Conservation (phyloP, 2,113 vertebrate species). For the Gymnocephalus cernua region DNA sequence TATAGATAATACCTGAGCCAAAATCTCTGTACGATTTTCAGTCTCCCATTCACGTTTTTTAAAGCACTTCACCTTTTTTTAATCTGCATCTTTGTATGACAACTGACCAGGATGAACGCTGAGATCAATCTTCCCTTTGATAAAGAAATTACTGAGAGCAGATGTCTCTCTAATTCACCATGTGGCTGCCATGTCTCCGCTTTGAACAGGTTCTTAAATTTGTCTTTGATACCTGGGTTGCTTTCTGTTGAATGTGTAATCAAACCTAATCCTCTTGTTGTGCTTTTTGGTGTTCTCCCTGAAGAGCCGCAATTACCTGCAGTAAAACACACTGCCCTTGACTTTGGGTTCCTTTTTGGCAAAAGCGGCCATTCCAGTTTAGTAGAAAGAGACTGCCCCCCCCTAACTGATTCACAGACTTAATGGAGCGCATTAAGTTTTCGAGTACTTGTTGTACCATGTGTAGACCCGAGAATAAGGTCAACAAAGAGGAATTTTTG, state of each 20-base stretch:
- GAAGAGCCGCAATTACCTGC: constrained; percentile 73
- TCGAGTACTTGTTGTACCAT: constrained; percentile 31
- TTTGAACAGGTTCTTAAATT: constrained; percentile 65
- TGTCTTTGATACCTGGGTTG: constrained; percentile 65
- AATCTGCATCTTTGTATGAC: constrained; percentile 35
- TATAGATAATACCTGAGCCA: background rate
- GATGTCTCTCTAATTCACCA: constrained; percentile 67
- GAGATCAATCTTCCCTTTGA: constrained; percentile 60
- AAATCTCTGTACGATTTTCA: background rate
- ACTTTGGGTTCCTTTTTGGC: constrained; percentile 55
- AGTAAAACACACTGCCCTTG: constrained; percentile 61
- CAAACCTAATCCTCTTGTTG: constrained; percentile 75
- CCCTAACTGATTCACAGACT: constrained; percentile 43
- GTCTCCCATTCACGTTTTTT: constrained; percentile 8
- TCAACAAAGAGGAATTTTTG: constrained; percentile 35
- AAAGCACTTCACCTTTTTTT: constrained; percentile 28
- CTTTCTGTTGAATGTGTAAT: constrained; percentile 76
- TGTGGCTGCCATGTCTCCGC: constrained; percentile 55
- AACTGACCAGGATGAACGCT: constrained; percentile 47
- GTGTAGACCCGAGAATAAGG: constrained; percentile 50
- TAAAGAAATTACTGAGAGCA: constrained; percentile 58
- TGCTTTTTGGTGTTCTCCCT: constrained; percentile 68
- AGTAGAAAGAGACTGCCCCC: constrained; percentile 26
- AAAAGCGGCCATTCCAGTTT: constrained; percentile 47
- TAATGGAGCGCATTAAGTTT: constrained; percentile 52